Percentiles rank a stretch among this genome's conserved stretches.
Evolutionary conservation across 2,797 vertebrate genomes (phyloP).

Genomic region (Menidia menidia): DNA sequence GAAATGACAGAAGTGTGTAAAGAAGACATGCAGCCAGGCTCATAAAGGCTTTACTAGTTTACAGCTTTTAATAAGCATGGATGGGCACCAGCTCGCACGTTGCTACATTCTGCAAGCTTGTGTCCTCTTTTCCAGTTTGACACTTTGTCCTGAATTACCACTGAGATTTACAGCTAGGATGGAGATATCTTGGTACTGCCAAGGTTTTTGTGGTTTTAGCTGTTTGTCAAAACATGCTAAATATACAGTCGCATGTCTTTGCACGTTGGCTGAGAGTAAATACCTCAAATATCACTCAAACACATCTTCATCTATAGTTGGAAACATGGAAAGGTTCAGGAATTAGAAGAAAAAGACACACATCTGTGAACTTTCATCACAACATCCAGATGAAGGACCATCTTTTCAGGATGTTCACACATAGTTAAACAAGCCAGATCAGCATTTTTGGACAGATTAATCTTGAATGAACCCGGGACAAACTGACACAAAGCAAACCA

Average conservation of each 20-base stretch:
- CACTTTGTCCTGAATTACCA: not conserved
- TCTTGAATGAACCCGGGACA: no score
- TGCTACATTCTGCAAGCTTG: slow-evolving; percentile 18
- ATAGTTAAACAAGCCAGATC: no score
- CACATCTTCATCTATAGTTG: no score
- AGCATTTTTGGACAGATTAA: no score
- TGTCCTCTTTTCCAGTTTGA: slow-evolving; percentile 18
- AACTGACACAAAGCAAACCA: no score
- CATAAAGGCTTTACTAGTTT: slow-evolving; percentile 31
- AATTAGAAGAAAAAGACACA: no score
- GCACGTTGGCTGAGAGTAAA: no score
- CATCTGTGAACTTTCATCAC: no score
- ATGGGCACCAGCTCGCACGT: slow-evolving; percentile 7
- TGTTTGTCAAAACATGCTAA: not conserved
- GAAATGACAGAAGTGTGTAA: slow-evolving; percentile 31
- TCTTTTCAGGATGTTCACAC: no score
- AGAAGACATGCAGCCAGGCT: slow-evolving; percentile 29
- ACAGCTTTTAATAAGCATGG: slow-evolving; percentile 54
- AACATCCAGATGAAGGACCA: no score
- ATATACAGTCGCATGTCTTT: not conserved
- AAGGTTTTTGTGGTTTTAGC: not conserved
- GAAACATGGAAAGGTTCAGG: no score
- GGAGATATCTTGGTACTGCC: not conserved
- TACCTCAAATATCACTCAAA: no score
- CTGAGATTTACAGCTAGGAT: not conserved